Conservation (phyloP, 2,888 invertebrate genomes). For the Stenurella melanura region DNA sequence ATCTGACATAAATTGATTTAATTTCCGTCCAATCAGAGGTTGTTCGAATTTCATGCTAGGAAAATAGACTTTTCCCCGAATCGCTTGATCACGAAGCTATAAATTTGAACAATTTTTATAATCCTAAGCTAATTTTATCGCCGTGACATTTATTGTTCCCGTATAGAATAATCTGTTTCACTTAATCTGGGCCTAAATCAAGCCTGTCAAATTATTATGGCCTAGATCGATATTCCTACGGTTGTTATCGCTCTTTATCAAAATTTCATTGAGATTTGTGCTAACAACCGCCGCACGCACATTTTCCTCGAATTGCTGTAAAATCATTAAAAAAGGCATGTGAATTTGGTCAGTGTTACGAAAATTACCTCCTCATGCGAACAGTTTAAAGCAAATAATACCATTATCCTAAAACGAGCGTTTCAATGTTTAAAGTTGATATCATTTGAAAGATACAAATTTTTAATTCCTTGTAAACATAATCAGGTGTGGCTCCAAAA, state of each 20-base stretch:
- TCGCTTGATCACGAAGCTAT: not conserved
- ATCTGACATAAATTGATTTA: no score
- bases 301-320: not conserved
- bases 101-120: not conserved
- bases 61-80: not conserved
- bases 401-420: no score
- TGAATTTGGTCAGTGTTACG: not conserved
- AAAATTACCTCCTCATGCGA: no score
- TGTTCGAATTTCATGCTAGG: no score
- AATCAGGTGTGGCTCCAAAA: no score
- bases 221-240: constrained; percentile 10
- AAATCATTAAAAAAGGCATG: not conserved
- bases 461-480: no score
- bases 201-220: constrained; percentile 9
- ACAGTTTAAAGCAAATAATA: no score
- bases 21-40: no score
- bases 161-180: constrained; percentile 11
- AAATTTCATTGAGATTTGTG: constrained; percentile 9
- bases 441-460: no score
- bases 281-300: not conserved
- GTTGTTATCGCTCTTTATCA: constrained; percentile 6
- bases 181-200: constrained; percentile 27
- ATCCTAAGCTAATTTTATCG: not conserved
- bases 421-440: no score
- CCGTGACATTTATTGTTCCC: constrained; percentile 27